Evolutionary conservation across 2,113 vertebrate species (phyloP).

Genomic region (Syngnathus typhle): DNA sequence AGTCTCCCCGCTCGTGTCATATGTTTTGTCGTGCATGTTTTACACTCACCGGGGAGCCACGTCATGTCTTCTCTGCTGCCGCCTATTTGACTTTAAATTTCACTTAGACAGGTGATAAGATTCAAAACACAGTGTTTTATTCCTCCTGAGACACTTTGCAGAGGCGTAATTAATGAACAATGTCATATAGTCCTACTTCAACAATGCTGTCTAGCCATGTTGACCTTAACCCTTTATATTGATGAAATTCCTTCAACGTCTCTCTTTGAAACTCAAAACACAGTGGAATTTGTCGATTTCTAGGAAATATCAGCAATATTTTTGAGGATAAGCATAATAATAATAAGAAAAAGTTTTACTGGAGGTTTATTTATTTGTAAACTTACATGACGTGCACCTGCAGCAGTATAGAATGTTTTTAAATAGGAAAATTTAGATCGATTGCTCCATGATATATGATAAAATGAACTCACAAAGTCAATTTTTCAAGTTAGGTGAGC

Average conservation of each 20-base stretch:
- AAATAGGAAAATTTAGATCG: no score
- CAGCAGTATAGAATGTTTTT: no score
- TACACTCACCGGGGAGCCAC: conserved; percentile 46
- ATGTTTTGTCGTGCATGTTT: conserved; percentile 67
- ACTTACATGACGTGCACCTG: no score
- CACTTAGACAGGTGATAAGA: conserved; percentile 38
- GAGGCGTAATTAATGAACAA: conserved; percentile 12
- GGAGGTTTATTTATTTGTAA: no score
- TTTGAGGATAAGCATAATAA: no score
- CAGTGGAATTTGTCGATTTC: background rate
- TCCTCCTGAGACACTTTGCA: conserved; percentile 5
- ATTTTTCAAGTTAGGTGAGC: background rate
- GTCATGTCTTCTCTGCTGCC: conserved; percentile 20
- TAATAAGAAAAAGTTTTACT: no score
- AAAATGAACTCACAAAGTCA: no score
- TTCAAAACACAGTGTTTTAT: conserved; percentile 14
- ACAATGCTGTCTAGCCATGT: background rate
- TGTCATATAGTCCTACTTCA: conserved; percentile 1
- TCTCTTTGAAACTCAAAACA: background rate
- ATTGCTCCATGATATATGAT: no score
- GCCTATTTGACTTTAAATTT: conserved; percentile 40
- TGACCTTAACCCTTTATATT: background rate
- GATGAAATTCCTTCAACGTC: no score
- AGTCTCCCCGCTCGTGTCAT: conserved; percentile 68
- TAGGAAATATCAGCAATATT: background rate